phyloP scores from a whole-genome alignment of 2,888 invertebrate species.

The Chromoteleia sp. region DNA sequence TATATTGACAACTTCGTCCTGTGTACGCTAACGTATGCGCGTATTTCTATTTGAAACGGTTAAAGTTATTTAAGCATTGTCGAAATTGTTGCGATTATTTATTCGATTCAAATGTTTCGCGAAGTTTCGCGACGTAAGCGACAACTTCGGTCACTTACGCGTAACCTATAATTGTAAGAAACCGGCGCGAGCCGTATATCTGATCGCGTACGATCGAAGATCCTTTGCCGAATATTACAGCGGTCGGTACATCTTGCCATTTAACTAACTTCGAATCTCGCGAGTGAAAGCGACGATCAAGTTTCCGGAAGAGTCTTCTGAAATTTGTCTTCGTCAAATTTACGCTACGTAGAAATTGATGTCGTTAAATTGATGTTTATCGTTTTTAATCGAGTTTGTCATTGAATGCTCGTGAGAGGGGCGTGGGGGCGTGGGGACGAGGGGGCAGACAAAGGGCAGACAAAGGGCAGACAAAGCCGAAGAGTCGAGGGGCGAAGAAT shows the following conservation, averaged over 20 bases:
- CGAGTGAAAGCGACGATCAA: slow-evolving; percentile 62
- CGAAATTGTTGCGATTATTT: background rate
- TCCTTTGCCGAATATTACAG: slow-evolving; percentile 51
- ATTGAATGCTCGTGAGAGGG: no score
- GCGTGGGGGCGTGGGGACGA: no score
- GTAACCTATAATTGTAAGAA: slow-evolving; percentile 32
- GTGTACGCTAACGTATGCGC: no score
- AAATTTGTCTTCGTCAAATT: slow-evolving; percentile 70
- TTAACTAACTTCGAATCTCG: slow-evolving; percentile 37
- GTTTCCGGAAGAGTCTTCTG: slow-evolving; percentile 38
- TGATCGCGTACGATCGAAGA: slow-evolving; percentile 38
- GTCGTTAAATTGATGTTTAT: slow-evolving; percentile 28
- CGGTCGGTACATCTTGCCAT: slow-evolving; percentile 51
- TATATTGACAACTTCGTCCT: no score
- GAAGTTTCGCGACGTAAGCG: slow-evolving; percentile 35
- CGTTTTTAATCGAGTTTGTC: slow-evolving; percentile 30
- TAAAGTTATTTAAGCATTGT: slow-evolving; percentile 17
- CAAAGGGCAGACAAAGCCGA: no score
- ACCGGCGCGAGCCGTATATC: slow-evolving; percentile 35
- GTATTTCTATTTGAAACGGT: background rate
- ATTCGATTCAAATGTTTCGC: no score
- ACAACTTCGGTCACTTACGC: slow-evolving; percentile 41
- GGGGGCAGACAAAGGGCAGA: no score
- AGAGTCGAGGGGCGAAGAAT: no score
- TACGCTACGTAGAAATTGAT: slow-evolving; percentile 52